phyloP scores from a whole-genome alignment of 2,797 vertebrate species.

The Tokudaia muenninki region DNA sequence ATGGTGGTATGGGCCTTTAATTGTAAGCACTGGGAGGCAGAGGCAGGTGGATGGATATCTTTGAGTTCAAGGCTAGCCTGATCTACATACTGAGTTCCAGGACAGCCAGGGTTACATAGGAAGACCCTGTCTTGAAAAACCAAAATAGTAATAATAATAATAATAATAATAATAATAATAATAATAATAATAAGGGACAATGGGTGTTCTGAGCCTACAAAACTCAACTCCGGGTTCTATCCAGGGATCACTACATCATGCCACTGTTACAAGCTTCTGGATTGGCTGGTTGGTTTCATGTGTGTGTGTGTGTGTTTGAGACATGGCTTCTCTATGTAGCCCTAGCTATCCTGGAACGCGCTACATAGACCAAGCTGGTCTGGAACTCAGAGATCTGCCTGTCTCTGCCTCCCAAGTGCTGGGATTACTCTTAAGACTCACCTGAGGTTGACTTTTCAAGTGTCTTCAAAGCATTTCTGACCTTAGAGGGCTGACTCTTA shows the following conservation, averaged over 20 bases:
- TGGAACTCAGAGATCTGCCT: neutral
- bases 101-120: neutral
- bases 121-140: neutral
- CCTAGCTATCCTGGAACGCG: neutral
- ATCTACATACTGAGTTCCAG: neutral
- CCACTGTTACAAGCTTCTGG: neutral
- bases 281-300: neutral
- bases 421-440: neutral
- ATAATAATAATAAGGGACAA: neutral
- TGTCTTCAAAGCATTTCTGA: neutral
- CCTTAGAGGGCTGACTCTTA: neutral
- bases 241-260: neutral
- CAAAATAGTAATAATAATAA: neutral
- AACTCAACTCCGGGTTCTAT: neutral
- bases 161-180: neutral
- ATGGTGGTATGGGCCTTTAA: neutral
- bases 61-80: neutral
- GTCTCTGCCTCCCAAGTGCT: neutral
- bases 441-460: neutral
- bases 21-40: neutral
- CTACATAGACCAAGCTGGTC: neutral
- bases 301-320: neutral
- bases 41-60: neutral
- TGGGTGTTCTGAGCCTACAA: neutral
- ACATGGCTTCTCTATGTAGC: neutral